Evolutionary conservation across 1,140 invertebrate species (phyloP).

Genomic region (Sarcophaga peregrina): DNA sequence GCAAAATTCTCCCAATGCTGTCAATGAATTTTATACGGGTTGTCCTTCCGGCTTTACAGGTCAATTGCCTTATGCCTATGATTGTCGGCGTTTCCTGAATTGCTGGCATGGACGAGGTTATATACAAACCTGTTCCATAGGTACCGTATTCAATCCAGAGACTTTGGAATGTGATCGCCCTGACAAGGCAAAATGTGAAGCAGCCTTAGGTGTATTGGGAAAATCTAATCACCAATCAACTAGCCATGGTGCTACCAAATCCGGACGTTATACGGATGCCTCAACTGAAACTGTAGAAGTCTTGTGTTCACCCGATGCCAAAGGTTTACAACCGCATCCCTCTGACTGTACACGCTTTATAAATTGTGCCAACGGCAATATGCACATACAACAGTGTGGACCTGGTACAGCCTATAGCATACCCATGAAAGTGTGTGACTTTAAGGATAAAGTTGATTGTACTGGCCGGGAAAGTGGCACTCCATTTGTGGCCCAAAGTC

Average conservation of each 20-base stretch:
- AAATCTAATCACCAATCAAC: not conserved
- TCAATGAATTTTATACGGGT: slow-evolving; percentile 47
- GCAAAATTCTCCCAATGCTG: slow-evolving; percentile 36
- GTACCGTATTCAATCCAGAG: slow-evolving; percentile 75
- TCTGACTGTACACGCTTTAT: slow-evolving; percentile 75
- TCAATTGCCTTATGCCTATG: slow-evolving; percentile 71
- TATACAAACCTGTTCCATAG: slow-evolving; percentile 74
- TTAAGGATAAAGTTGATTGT: slow-evolving; percentile 71
- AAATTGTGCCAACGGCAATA: slow-evolving; percentile 73
- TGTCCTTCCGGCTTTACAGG: slow-evolving; percentile 72
- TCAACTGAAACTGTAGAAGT: slow-evolving; percentile 45
- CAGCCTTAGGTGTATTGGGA: slow-evolving; percentile 68
- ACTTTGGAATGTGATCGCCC: slow-evolving; percentile 74
- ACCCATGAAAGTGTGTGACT: slow-evolving; percentile 71
- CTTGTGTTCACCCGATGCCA: slow-evolving; percentile 67
- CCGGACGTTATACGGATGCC: slow-evolving; percentile 18
- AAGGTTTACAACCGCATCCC: slow-evolving; percentile 73
- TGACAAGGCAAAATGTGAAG: slow-evolving; percentile 72
- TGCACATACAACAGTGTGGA: slow-evolving; percentile 73
- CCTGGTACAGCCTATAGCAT: slow-evolving; percentile 77
- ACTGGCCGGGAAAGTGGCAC: slow-evolving; percentile 30
- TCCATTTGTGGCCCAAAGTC: not conserved
- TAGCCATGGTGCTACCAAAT: not conserved
- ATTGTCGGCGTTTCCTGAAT: slow-evolving; percentile 77
- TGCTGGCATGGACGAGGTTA: slow-evolving; percentile 73